These are phyloP conservation scores for Resseliella maxima DNA, from an alignment of 2,888 invertebrate species.

Conservation along the genomic window DNA sequence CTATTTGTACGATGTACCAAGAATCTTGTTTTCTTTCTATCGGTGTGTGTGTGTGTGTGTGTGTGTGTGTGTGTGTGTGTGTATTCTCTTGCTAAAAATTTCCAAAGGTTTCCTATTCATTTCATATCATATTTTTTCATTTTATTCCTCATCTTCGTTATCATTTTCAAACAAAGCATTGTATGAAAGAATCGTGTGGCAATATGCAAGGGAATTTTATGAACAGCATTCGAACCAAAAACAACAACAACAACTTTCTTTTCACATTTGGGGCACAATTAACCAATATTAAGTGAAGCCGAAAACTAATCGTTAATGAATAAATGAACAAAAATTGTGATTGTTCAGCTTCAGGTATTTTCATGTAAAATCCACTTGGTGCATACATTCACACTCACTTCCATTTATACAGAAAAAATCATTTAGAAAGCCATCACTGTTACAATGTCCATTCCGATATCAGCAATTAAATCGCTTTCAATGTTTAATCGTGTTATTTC, in stretches of 20 bases:
- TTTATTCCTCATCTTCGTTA: too few species aligned
- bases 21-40: not conserved
- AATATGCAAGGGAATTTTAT: too few species aligned
- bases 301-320: constrained; percentile 12
- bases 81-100: not conserved
- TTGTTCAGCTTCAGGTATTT: not conserved
- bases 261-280: not conserved
- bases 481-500: not conserved
- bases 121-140: not conserved
- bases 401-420: not conserved
- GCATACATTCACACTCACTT: too few species aligned
- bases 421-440: not conserved
- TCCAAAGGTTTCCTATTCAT: not conserved
- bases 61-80: too few species aligned
- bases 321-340: constrained; percentile 13
- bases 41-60: too few species aligned
- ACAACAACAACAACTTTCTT: too few species aligned
- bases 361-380: too few species aligned
- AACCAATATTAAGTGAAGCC: not conserved
- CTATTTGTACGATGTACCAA: not conserved
- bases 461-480: constrained; percentile 18
- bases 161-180: too few species aligned
- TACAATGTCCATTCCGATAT: not conserved
- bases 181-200: too few species aligned
- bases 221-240: too few species aligned